These are phyloP conservation scores for Psephotus haematonotus DNA, from an alignment of 2,113 vertebrate species.

Conservation along the genomic window DNA sequence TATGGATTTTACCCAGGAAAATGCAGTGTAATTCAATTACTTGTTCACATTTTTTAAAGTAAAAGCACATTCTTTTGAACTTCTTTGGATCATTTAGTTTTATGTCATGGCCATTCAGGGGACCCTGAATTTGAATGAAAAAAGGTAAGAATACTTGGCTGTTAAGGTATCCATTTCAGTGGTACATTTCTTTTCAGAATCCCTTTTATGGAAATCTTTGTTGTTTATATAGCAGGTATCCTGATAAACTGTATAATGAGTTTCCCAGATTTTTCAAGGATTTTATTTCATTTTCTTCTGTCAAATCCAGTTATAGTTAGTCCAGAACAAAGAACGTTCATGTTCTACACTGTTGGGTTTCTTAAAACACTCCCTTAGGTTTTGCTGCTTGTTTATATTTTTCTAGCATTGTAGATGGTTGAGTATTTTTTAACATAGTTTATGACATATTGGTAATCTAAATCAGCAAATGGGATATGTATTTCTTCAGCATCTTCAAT, in stretches of 20 bases:
- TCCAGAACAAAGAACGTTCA: neutral
- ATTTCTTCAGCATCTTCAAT: conserved; percentile 62
- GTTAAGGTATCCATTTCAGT: neutral
- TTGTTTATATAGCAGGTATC: neutral
- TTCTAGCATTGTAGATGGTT: neutral
- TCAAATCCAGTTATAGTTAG: neutral
- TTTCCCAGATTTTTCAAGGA: neutral
- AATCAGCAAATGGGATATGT: neutral
- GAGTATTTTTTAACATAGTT: neutral
- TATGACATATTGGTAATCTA: conserved; percentile 14
- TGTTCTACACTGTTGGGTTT: neutral
- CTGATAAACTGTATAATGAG: neutral
- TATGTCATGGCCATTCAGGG: neutral
- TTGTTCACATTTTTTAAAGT: neutral
- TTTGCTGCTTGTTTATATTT: neutral
- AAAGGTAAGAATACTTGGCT: neutral
- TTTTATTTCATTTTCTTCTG: neutral
- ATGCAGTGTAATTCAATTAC: neutral
- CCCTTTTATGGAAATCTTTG: neutral
- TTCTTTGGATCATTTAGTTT: neutral
- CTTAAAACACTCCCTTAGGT: neutral
- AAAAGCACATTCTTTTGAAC: neutral
- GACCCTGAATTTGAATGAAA: neutral
- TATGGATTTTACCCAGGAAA: neutral
- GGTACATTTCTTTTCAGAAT: neutral